Evolutionary conservation across 1,140 invertebrate species (phyloP), one percentile per base, ranked within the genome.

Genomic region (Pantala flavescens): DNA sequence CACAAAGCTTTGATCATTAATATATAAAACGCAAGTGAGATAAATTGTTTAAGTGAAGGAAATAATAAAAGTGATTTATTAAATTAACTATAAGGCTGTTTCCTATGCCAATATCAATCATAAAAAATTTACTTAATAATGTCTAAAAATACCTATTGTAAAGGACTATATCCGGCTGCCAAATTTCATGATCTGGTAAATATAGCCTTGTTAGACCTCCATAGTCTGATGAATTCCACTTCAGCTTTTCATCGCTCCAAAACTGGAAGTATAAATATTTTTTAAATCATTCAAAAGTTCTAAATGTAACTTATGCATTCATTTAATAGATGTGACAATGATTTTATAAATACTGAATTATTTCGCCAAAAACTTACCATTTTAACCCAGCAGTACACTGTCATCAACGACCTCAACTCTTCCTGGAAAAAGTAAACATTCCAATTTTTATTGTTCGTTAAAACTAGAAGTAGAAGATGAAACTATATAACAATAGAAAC

Each of bases 101-200:
- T n/a, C n/a, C n/a, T n/a, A n/a, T n/a, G n/a, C n/a, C n/a, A n/a
- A n/a, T n/a, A n/a, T n/a, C n/a, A n/a, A n/a, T n/a, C n/a, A n/a
- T n/a, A n/a, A n/a, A n/a, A n/a, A n/a, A n/a, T n/a, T n/a, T n/a
- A n/a, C n/a, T n/a, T n/a, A n/a, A n/a, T n/a, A n/a, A n/a, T n/a
- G n/a, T n/a, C n/a, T n/a, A n/a, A n/a, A n/a, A n/a, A n/a, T 78
- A 87, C 87, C 86, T 86, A 78, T 90, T 90, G 76, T 88, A 89
- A 7, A 90, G 82, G 70, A 86, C 84, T 5, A 90, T 84, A 80
- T 90, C 88, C 0, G 90, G 90, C 77, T 87, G 86, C 90, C 90
- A 91, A 72, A 91, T 82, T 82, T 90, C 88, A 77, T 88, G 85
- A 75, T 86, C 84, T 0, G 85, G 86, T 74, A 90, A 79, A 77